Evolutionary conservation across 2,888 invertebrate genomes (phyloP), one percentile per base, ranked within the genome.

Genomic region (Drosophila seclusa): DNA sequence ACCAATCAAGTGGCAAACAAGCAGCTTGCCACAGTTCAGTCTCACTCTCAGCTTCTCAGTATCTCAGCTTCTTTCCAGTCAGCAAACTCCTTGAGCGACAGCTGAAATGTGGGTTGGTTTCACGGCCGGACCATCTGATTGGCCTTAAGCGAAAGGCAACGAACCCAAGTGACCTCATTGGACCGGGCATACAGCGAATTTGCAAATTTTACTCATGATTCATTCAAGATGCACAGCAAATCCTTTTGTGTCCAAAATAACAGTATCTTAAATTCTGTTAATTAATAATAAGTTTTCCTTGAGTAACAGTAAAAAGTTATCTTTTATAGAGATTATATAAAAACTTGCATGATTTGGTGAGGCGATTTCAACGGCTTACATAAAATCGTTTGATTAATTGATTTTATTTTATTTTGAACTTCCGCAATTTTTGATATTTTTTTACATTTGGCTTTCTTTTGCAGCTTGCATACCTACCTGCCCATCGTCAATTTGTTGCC

Each of bases 161-260:
- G 82, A 78, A 88, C 83, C 82, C 75, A 63, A 63, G 38, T 91
- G 90, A 90, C 91, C 91, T 80, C 85, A 83, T 87, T 89, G 85
- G 31, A 50, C n/a, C 31, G 52, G 34, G 16, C 32, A 34, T 52
- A 40, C 68, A 38, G 67, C 71, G 64, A 59, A 66, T 70, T 63
- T 76, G 72, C 77, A 69, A 76, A 62, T 52, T 64, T 68, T 34
- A 55, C 49, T 70, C 67, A 72, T 70, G 76, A 72, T 82, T 75
- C 80, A 79, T 75, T 54, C 48, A 59, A 34, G 13, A 45, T 40
- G 10, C 10, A 34, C 4, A 18, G 16, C 24, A 24, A 21, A 21
- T 16, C 52, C 31, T 21, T 32, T 21, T 32, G 16, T 4, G 1
- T 10, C 16, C 18, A 24, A 24, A 16, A 21, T 4, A 24, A 7